Base-by-base conservation (phyloP, 1,140 invertebrate genomes). In the Kradibia gibbosae region DNA sequence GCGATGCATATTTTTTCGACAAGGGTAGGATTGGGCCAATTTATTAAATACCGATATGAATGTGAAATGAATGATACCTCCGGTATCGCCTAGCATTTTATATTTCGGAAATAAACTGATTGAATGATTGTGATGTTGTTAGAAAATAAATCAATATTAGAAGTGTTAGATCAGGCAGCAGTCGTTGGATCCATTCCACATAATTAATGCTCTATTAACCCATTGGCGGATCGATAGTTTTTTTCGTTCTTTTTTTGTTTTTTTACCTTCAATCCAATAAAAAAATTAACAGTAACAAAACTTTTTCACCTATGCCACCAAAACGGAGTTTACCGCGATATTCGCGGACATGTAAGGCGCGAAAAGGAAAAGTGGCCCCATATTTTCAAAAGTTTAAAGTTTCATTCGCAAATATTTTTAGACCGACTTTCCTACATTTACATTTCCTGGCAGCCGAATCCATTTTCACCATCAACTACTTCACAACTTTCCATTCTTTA, bases 391-490 rank as follows among this genome's bases (percentile, higher is more conserved):
- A 36, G 77, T 34, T 72, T 42, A 42, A 42, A 57, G 74, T 76
- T 45, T 57, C 67, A 42, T 60, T 53, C 65, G 77, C 50, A 78
- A 42, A 79, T 72, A 79, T 79, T 72, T 79, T 72, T 79, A 72
- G 67, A 76, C 25, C 57, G 10, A 78, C 65, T 53, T 67, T 53
- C 45, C 60, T 65, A 36, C 76, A 34, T 55, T 42, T n/a, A 31
- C 57, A n/a, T 53, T 1, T 28, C 22, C 74, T 45, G 57, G 36
- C 45, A 55, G 53, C 34, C 67, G n/a, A 79, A 79, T 79, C 72
- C 77, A 71, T 76, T 76, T 62, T 76, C 55, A 31, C 57, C 74
- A 62, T 31, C 72, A 34, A 15, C 72, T n/a, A 28, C 74, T 76
- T 76, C 34, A 28, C 39, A 53, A 79, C 77, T 79, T 78, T 78